Evolutionary conservation across 2,797 vertebrate genomes (phyloP), one percentile per base, ranked within the genome.

Genomic region (Zenarchopterus dispar): DNA sequence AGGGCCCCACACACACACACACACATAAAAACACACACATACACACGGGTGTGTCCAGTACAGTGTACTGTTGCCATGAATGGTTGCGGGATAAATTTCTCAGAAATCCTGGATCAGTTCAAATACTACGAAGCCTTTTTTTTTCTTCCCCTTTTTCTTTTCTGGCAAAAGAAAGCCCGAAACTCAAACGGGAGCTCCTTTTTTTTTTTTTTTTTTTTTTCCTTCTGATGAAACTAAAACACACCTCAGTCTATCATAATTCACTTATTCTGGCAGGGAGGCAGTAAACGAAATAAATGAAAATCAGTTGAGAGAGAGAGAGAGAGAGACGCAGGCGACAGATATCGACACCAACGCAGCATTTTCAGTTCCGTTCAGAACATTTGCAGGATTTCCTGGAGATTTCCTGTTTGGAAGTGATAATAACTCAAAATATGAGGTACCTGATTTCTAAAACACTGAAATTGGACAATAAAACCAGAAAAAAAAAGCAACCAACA

Each of bases 41-140:
- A 82, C 71, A 67, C 74, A 72, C 64, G 90, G 88, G 88, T 81
- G 84, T 84, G 85, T 88, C 85, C 78, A 24, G 11, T 62, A 60
- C 67, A 65, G 61, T 70, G 62, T 57, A 44, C 69, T 57, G 73
- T 75, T 81, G 63, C 78, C 65, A 64, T 70, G 50, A 70, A 77
- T 43, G 46, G 67, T 73, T 52, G 66, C 7, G 23, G 77, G 47
- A 72, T 18, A 56, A 66, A 76, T 76, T 87, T 78, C 63, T 2
- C 68, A 72, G 75, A 82, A 81, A 70, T 70, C 71, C 31, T 64
- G 62, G 62, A 70, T 67, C 33, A 56, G 68, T 67, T 77, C 54
- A 65, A 56, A 77, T 54, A 60, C 62, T 55, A 16, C 44, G 50
- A 53, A 64, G 36, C 3, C 36, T 39, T 39, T 39, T 39, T 16